phyloP scores from a whole-genome alignment of 2,888 invertebrate species.

The Brachyptera risi region DNA sequence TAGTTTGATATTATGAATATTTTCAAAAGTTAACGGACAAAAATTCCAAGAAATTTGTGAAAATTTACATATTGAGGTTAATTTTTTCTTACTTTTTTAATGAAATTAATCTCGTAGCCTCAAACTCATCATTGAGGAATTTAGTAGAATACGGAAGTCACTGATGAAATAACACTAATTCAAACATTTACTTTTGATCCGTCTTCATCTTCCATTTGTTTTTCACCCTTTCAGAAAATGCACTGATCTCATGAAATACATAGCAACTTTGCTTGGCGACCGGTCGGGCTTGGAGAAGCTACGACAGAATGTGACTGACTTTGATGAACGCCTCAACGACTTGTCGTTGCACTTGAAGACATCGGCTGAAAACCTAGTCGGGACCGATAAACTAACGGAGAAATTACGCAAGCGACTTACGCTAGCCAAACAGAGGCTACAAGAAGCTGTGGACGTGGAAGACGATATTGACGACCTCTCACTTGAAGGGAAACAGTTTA shows the following conservation, averaged over 20 bases:
- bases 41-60: too few relatives aligned
- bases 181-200: too few relatives aligned
- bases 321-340: constrained; percentile 10
- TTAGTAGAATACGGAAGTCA: too few relatives aligned
- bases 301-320: neutral
- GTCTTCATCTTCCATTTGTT: neutral
- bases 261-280: constrained; percentile 3
- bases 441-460: neutral
- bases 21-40: too few relatives aligned
- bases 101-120: too few relatives aligned
- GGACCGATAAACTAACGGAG: neutral
- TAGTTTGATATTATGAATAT: too few relatives aligned
- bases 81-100: too few relatives aligned
- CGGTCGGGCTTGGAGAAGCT: constrained; percentile 14
- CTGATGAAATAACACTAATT: too few relatives aligned
- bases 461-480: neutral
- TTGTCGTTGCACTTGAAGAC: neutral
- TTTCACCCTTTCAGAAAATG: constrained; percentile 16
- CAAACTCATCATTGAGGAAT: too few relatives aligned
- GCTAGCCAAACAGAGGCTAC: neutral
- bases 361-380: neutral
- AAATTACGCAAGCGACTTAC: neutral
- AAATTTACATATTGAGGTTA: too few relatives aligned
- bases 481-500: neutral
- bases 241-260: constrained; percentile 17